phyloP scores from a whole-genome alignment of 2,797 vertebrate genomes.

The Onychomys leucogaster region DNA sequence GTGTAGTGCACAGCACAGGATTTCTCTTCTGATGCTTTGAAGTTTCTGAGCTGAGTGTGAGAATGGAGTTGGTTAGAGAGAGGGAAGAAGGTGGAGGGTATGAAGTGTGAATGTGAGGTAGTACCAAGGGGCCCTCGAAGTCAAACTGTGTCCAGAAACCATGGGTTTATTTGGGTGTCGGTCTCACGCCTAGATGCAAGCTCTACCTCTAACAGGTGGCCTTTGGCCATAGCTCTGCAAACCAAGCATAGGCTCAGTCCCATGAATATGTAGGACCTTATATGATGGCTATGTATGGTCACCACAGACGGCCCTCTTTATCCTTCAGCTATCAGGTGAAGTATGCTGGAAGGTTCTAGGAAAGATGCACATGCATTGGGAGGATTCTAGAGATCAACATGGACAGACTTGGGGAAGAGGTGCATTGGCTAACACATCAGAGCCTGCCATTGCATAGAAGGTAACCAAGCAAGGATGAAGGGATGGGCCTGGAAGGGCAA shows the following conservation, averaged over 20 bases:
- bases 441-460: not conserved
- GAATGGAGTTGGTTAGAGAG: not conserved
- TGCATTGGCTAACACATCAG: not conserved
- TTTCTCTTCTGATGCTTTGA: not conserved
- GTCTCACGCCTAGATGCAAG: not conserved
- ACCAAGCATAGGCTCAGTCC: not conserved
- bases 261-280: not conserved
- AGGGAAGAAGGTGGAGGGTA: not conserved
- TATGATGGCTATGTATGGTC: not conserved
- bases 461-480: not conserved
- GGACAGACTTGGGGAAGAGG: not conserved
- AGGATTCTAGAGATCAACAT: not conserved
- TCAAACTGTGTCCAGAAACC: not conserved
- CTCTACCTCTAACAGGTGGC: not conserved
- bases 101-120: not conserved
- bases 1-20: rapidly evolving
- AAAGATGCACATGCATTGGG: not conserved
- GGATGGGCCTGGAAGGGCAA: not conserved
- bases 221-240: not conserved
- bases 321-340: not conserved
- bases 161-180: not conserved
- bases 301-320: not conserved
- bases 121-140: not conserved
- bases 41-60: not conserved
- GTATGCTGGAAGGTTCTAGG: not conserved